These are phyloP conservation scores for Alloscopus bannaensis DNA, from an alignment of 2,888 invertebrate genomes.

Conservation along the genomic window DNA sequence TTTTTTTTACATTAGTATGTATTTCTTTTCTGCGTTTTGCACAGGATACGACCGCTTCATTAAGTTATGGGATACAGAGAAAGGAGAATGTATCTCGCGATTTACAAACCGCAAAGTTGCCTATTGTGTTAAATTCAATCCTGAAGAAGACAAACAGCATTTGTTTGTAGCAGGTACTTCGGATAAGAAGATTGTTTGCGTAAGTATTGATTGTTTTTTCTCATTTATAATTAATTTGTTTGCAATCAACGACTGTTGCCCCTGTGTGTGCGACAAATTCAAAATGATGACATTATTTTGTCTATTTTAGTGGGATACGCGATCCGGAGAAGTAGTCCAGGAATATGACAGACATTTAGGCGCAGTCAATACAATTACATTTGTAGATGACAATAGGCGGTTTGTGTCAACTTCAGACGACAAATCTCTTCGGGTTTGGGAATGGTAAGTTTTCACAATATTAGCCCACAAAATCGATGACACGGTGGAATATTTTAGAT, in stretches of 20 bases:
- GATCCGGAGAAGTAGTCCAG: constrained; percentile 96
- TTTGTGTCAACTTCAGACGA: constrained; percentile 99
- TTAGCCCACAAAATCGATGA: too few relatives aligned
- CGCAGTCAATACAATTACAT: constrained; percentile 98
- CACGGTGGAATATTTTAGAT: too few relatives aligned
- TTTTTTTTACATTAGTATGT: neutral
- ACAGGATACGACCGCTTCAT: constrained; percentile 94
- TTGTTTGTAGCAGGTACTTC: constrained; percentile 98
- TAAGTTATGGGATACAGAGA: constrained; percentile 99
- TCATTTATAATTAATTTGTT: neutral
- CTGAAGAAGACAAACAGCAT: constrained; percentile 97
- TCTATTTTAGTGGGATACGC: constrained; percentile 90
- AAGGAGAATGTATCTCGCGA: constrained; percentile 88
- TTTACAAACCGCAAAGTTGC: constrained; percentile 98
- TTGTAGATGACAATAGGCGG: constrained; percentile 97
- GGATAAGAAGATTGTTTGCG: constrained; percentile 99
- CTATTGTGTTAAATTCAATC: constrained; percentile 98
- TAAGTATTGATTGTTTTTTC: constrained; percentile 79
- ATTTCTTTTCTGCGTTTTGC: constrained; percentile 23
- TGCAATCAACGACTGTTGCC: neutral
- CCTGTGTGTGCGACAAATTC: neutral
- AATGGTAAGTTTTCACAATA: constrained; percentile 83
- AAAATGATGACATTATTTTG: neutral
- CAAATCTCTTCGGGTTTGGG: constrained; percentile 99
- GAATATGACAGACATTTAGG: constrained; percentile 99